Base-by-base conservation (phyloP, 2,888 invertebrate genomes). In the Hypercompe scribonia region DNA sequence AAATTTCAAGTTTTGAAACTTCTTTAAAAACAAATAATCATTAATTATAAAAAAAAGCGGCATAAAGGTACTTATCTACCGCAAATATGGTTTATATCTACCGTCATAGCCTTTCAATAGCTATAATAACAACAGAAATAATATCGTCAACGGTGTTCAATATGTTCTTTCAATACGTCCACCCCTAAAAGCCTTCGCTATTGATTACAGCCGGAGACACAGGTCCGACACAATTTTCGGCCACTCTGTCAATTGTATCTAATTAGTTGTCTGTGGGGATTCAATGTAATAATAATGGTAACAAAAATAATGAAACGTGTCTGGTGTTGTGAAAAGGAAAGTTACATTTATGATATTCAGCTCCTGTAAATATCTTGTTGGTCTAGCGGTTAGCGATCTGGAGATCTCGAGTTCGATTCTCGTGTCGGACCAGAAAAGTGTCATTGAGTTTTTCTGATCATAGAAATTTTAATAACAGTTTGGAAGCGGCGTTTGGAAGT, bases 191-290 rank as follows among this genome's bases (percentile, higher is more conserved):
- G 83, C 83, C 76, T 83, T 83, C 84, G 75, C 79, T 83, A 83
- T 86, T 84, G 85, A 87, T 89, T 84, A 85, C 78, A 74, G 34
- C 68, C 74, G 68, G 73, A 81, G 78, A 84, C 81, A 82, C 84
- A 79, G 79, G 87, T 87, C 87, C 73, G 74, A 78, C 75, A 80
- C 85, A 85, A 87, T 88, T 87, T 88, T 84, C 81, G 85, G 77
- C 79, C 82, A 86, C 84, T 86, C 83, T 74, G 84, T 86, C 88
- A 87, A 87, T 86, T 87, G 84, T 81, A 87, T 87, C 83, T 86
- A 83, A 89, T 89, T 89, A 89, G 78, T 75, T 75, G 77, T 84
- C 84, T 75, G 71, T 81, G 61, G 85, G 87, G 88, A 84, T 84
- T 84, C 84, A 65, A 75, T 74, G 70, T 79, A 83, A 82, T 79